Conservation (phyloP, 2,888 invertebrate genomes). For the Drosophila stalkeri region DNA sequence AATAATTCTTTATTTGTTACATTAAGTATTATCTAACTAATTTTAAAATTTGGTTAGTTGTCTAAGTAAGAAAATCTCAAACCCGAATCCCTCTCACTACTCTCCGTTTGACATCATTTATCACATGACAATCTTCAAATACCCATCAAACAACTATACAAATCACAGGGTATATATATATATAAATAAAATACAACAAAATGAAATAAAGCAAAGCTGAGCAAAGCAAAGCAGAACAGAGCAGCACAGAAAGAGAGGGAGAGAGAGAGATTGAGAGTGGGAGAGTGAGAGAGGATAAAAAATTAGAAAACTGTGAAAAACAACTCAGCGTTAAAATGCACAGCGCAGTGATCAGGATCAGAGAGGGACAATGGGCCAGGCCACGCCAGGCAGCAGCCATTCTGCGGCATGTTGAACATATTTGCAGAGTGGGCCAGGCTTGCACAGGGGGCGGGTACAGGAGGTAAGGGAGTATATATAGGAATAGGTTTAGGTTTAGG, state of each 20-base stretch:
- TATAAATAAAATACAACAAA: slow-evolving; percentile 16
- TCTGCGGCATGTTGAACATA: slow-evolving; percentile 78
- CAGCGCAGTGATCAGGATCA: slow-evolving; percentile 77
- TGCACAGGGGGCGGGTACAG: slow-evolving; percentile 6
- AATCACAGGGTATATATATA: slow-evolving; percentile 34
- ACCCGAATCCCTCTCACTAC: not conserved
- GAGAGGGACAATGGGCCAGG: slow-evolving; percentile 68
- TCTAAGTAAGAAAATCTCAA: not conserved
- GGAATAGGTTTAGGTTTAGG: slow-evolving; percentile 6
- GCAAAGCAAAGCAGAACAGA: not conserved
- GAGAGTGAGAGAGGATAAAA: slow-evolving; percentile 19
- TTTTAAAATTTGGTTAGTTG: too few relatives aligned
- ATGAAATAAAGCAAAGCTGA: slow-evolving; percentile 32
- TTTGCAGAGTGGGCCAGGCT: slow-evolving; percentile 66
- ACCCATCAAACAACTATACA: not conserved
- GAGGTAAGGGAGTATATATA: not conserved
- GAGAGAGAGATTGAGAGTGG: too few relatives aligned
- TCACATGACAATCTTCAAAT: not conserved
- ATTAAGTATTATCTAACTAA: too few relatives aligned
- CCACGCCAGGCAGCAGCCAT: slow-evolving; percentile 54
- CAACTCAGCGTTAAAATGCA: slow-evolving; percentile 75
- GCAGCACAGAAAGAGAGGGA: not conserved
- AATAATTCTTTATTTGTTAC: too few relatives aligned
- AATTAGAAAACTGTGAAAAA: slow-evolving; percentile 52
- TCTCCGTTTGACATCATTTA: not conserved